phyloP scores from a whole-genome alignment of 2,888 invertebrate species.

The Andrena minutula region DNA sequence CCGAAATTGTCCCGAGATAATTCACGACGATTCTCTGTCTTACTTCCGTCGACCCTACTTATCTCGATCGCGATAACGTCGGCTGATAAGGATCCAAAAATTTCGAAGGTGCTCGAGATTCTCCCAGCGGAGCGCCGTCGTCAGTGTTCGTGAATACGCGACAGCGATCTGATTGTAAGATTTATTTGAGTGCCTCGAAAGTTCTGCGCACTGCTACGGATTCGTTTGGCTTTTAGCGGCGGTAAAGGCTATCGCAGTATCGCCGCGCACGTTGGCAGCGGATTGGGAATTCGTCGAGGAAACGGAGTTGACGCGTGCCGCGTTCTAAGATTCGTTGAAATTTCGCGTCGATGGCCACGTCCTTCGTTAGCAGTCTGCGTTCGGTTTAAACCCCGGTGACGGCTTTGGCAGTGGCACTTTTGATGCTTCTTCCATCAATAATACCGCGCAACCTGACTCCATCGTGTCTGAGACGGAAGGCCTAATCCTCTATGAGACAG shows the following conservation, averaged over 20 bases:
- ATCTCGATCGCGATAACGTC: background rate
- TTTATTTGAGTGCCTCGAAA: background rate
- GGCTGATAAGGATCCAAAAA: conserved; percentile 50
- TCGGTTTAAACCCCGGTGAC: conserved; percentile 69
- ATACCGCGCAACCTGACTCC: conserved; percentile 28
- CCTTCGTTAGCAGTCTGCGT: conserved; percentile 19
- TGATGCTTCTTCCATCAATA: conserved; percentile 74
- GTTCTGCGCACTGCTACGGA: background rate
- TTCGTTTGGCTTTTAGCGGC: background rate
- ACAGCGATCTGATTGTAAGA: background rate
- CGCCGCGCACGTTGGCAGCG: background rate
- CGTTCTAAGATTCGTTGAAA: background rate
- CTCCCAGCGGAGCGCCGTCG: background rate
- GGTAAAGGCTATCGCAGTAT: too few species aligned
- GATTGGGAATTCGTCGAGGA: background rate
- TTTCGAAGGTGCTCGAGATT: background rate
- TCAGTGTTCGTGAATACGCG: background rate
- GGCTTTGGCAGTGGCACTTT: conserved; percentile 69
- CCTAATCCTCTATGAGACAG: conserved; percentile 18
- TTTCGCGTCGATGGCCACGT: conserved; percentile 1
- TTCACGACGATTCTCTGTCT: background rate
- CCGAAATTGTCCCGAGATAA: conserved; percentile 14
- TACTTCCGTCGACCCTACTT: background rate
- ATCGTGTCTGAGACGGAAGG: background rate
- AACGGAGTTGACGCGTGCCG: background rate